These are phyloP conservation scores for Australoheros scitulus DNA, from an alignment of 2,113 vertebrate species.

Conservation along the genomic window DNA sequence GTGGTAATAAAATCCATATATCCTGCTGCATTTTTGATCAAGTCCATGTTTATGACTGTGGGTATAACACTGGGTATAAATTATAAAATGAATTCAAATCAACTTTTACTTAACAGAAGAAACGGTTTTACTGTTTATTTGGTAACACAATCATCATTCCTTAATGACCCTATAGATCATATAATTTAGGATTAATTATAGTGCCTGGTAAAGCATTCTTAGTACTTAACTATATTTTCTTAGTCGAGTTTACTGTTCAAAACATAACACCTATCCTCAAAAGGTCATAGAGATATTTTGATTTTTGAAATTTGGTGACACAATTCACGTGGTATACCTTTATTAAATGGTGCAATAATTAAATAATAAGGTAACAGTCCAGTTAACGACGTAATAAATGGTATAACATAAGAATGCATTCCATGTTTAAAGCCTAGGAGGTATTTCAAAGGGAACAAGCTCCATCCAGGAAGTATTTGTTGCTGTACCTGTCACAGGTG, in stretches of 20 bases:
- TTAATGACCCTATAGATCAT: background rate
- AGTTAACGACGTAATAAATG: background rate
- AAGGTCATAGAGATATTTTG: background rate
- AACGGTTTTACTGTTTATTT: background rate
- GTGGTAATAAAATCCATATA: background rate
- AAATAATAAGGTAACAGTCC: background rate
- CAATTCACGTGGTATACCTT: background rate
- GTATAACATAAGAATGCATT: background rate
- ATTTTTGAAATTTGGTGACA: background rate
- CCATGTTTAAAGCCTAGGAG: background rate
- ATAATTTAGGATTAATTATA: background rate
- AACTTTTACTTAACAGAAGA: background rate
- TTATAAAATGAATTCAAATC: background rate
- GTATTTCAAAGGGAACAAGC: background rate
- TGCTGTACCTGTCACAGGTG: constrained; percentile 17
- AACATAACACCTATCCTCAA: background rate
- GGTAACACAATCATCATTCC: background rate
- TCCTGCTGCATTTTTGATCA: background rate
- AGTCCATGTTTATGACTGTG: background rate
- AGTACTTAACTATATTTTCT: background rate
- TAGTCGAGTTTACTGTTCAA: background rate
- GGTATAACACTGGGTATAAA: background rate
- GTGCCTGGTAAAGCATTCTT: background rate
- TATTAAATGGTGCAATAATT: background rate
- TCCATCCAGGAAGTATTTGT: background rate